These are phyloP conservation scores for Chondrosia reniformis DNA, from an alignment of 37 sponge, comb jelly and placozoan species.

Conservation along the genomic window DNA sequence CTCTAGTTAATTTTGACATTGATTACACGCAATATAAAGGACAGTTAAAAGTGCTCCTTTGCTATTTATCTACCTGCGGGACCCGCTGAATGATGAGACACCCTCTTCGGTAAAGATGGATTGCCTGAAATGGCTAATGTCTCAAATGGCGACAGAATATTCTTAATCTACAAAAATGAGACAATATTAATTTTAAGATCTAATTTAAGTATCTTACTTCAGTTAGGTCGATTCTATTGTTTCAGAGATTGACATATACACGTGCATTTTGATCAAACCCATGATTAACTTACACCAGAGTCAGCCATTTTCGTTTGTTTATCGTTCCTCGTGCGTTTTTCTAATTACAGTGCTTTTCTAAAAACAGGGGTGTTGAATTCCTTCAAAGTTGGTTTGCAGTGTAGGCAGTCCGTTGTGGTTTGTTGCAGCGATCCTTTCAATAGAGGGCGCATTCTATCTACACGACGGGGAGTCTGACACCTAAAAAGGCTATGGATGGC, in stretches of 20 bases:
- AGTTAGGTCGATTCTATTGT: too few relatives aligned
- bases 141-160: neutral
- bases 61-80: too few relatives aligned
- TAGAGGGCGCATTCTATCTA: too few relatives aligned
- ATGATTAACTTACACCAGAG: neutral
- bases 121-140: neutral
- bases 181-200: too few relatives aligned
- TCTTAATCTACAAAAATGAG: neutral
- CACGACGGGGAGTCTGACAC: too few relatives aligned
- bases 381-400: neutral
- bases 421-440: slow-evolving; percentile 1
- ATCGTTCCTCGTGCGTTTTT: neutral
- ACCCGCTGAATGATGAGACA: too few relatives aligned
- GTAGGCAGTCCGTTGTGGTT: neutral
- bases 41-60: too few relatives aligned
- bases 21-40: too few relatives aligned
- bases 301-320: slow-evolving; percentile 3
- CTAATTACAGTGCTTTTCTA: neutral
- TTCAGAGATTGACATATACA: neutral
- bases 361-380: neutral
- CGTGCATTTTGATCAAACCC: neutral
- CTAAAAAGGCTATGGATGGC: neutral
- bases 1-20: too few relatives aligned
- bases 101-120: too few relatives aligned
- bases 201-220: too few relatives aligned